phyloP scores from a whole-genome alignment of 1,140 invertebrate species.

The Zaprionus africanus region DNA sequence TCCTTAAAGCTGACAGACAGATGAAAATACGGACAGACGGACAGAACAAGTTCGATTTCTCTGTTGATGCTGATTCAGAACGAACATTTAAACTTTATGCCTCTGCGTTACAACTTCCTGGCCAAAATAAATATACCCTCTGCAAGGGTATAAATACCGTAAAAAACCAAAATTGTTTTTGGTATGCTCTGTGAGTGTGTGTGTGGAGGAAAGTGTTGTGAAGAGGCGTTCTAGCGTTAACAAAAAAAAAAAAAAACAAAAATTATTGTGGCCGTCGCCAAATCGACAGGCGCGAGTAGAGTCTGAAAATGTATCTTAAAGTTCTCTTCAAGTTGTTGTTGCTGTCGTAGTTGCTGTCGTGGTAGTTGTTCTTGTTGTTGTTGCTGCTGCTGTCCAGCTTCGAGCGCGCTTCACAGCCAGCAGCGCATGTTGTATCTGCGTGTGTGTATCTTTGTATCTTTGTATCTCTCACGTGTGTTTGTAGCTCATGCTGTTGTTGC shows the following conservation, averaged over 20 bases:
- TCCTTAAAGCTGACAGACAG: too few relatives aligned
- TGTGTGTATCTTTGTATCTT: slow-evolving; percentile 37
- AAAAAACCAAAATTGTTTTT: slow-evolving; percentile 41
- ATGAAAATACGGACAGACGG: too few relatives aligned
- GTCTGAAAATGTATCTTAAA: slow-evolving; percentile 73
- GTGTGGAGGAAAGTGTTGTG: slow-evolving; percentile 68
- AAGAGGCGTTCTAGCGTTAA: slow-evolving; percentile 82
- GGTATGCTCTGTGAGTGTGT: slow-evolving; percentile 25
- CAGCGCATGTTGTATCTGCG: slow-evolving; percentile 54
- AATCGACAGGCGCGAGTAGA: slow-evolving; percentile 61
- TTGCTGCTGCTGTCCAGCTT: slow-evolving; percentile 38
- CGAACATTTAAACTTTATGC: too few relatives aligned
- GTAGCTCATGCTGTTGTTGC: slow-evolving; percentile 36
- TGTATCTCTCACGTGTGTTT: slow-evolving; percentile 58
- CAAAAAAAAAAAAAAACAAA: slow-evolving; percentile 37
- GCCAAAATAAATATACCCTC: background rate
- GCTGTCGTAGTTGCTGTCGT: slow-evolving; percentile 16
- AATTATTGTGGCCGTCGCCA: slow-evolving; percentile 64
- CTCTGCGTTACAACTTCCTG: too few relatives aligned
- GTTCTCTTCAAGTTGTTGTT: slow-evolving; percentile 32
- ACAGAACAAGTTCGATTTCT: too few relatives aligned
- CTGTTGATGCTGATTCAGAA: background rate
- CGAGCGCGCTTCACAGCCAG: slow-evolving; percentile 35
- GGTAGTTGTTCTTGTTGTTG: slow-evolving; percentile 14
- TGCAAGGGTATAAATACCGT: slow-evolving; percentile 10